Conservation (phyloP, 2,113 vertebrate genomes). For the Apodemus sylvaticus region DNA sequence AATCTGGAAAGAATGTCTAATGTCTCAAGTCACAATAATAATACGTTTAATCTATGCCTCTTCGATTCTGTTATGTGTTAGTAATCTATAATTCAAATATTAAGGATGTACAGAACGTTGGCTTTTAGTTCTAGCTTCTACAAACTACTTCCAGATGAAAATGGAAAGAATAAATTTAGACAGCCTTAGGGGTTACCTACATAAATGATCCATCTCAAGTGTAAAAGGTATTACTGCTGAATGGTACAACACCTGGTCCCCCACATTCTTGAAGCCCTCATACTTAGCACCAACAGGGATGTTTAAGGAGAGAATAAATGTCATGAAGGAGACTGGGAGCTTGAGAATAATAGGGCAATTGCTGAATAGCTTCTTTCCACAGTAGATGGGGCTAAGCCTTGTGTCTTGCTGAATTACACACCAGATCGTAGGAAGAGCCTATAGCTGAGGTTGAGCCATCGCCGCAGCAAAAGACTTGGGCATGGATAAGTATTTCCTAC, state of each 20-base stretch:
- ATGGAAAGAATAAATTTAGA: neutral
- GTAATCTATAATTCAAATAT: constrained; percentile 21
- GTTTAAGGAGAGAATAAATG: neutral
- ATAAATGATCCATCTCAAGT: neutral
- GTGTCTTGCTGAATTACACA: neutral
- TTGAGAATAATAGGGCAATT: neutral
- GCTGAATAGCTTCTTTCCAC: neutral
- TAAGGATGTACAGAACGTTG: neutral
- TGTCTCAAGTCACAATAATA: neutral
- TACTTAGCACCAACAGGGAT: neutral
- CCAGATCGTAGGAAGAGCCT: neutral
- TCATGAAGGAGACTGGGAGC: neutral
- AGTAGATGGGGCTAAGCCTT: neutral
- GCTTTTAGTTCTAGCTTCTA: neutral
- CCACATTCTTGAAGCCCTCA: neutral
- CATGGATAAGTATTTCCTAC: neutral
- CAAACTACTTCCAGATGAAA: neutral
- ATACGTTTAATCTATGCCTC: neutral
- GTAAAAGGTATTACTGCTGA: neutral
- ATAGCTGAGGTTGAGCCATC: neutral
- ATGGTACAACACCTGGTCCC: neutral
- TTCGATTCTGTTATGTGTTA: neutral
- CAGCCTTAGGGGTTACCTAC: neutral
- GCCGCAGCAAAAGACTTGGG: neutral
- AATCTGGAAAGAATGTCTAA: neutral